Percentiles rank a stretch among this genome's conserved stretches.
These are phyloP conservation scores for Alethe diademata DNA, from an alignment of 2,113 vertebrate species.

Conservation along the genomic window DNA sequence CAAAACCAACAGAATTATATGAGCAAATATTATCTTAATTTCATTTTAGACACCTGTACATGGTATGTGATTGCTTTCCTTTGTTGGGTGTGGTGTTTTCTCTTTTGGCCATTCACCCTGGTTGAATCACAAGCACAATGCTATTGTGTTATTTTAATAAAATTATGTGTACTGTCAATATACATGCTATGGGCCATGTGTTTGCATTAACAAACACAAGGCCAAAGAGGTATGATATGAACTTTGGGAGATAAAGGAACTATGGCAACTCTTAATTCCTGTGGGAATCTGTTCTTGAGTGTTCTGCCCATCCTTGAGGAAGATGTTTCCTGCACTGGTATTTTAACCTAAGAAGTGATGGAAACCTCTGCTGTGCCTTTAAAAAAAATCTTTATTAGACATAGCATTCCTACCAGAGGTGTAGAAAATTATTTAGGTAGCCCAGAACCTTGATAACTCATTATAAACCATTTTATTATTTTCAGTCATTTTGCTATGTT, in stretches of 20 bases:
- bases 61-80: background rate
- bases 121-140: background rate
- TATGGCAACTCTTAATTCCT: background rate
- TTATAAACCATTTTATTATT: background rate
- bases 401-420: background rate
- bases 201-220: constrained; percentile 14
- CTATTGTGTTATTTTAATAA: constrained; percentile 27
- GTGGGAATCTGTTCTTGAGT: background rate
- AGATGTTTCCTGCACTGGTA: background rate
- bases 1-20: constrained; percentile 35
- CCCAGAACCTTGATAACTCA: background rate
- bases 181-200: background rate
- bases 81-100: background rate
- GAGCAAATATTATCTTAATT: constrained; percentile 42
- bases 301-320: background rate
- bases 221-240: background rate
- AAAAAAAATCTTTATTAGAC: background rate
- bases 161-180: background rate
- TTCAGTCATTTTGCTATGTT: background rate
- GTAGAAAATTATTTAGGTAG: background rate
- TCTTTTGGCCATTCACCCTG: background rate
- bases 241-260: background rate
- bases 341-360: background rate
- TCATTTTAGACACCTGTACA: background rate
- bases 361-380: background rate